Evolutionary conservation across 2,797 vertebrate genomes (phyloP).

Genomic region (Crenuchus spilurus): DNA sequence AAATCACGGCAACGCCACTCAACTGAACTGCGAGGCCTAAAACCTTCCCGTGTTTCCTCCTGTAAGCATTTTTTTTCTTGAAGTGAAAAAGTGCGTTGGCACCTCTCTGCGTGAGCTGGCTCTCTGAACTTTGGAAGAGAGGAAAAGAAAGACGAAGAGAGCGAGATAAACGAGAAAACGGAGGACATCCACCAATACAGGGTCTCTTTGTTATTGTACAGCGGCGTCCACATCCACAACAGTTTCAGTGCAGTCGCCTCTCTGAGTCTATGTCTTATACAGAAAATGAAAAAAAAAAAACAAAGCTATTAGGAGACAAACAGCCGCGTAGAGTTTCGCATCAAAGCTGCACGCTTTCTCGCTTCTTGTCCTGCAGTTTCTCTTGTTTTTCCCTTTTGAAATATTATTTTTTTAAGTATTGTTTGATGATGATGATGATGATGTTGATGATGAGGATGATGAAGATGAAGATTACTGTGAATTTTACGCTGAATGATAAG

Average conservation of each 20-base stretch:
- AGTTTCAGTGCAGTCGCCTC: slow-evolving; percentile 52
- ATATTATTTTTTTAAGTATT: slow-evolving; percentile 57
- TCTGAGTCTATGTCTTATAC: slow-evolving; percentile 66
- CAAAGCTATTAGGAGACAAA: slow-evolving; percentile 48
- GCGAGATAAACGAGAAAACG: slow-evolving; percentile 37
- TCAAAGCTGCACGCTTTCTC: slow-evolving; percentile 62
- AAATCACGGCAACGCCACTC: slow-evolving; percentile 55
- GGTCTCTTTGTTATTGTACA: slow-evolving; percentile 50
- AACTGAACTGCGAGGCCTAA: slow-evolving; percentile 57
- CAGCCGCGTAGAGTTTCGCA: slow-evolving; percentile 60
- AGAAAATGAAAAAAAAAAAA: slow-evolving; percentile 42
- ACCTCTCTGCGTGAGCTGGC: slow-evolving; percentile 36
- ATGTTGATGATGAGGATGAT: slow-evolving; percentile 51
- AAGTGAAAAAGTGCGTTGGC: slow-evolving; percentile 52
- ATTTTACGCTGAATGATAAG: slow-evolving; percentile 28
- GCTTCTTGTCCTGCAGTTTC: slow-evolving; percentile 54
- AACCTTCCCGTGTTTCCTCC: slow-evolving; percentile 59
- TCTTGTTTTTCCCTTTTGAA: slow-evolving; percentile 34
- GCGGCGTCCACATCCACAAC: slow-evolving; percentile 52
- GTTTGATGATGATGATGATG: slow-evolving; percentile 51
- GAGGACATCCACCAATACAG: slow-evolving; percentile 46
- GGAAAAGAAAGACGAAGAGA: slow-evolving; percentile 28
- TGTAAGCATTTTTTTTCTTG: slow-evolving; percentile 61
- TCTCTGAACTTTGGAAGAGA: slow-evolving; percentile 40
- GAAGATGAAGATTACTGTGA: slow-evolving; percentile 55